phyloP scores from a whole-genome alignment of 1,140 invertebrate genomes.

The Augochlora pura region DNA sequence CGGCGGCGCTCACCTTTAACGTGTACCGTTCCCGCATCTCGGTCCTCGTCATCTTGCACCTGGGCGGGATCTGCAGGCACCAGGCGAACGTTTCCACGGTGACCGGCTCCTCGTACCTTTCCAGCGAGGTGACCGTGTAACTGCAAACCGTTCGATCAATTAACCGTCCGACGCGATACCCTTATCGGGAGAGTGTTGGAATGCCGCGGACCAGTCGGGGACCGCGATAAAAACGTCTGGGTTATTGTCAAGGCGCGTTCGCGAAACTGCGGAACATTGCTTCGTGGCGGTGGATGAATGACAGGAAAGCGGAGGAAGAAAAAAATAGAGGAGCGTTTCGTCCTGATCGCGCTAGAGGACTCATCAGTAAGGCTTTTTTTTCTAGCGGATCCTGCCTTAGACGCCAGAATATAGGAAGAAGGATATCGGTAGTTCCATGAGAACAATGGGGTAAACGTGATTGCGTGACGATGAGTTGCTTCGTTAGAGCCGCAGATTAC shows the following conservation, averaged over 20 bases:
- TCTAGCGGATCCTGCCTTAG: no score
- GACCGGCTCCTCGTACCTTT: conserved; percentile 83
- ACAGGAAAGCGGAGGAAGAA: no score
- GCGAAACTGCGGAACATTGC: not conserved
- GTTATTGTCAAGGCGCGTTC: conserved; percentile 48
- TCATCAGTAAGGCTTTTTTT: no score
- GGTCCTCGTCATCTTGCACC: conserved; percentile 83
- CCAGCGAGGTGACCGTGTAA: conserved; percentile 82
- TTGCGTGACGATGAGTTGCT: no score
- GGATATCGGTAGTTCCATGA: no score
- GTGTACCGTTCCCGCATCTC: conserved; percentile 81
- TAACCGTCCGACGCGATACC: conserved; percentile 34
- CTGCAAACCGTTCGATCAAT: conserved; percentile 74
- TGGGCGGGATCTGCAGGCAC: conserved; percentile 86
- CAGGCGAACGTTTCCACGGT: conserved; percentile 84
- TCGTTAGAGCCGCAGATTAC: no score
- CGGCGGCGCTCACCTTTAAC: conserved; percentile 65
- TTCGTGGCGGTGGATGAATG: no score
- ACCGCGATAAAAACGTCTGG: conserved; percentile 34
- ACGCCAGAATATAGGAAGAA: no score
- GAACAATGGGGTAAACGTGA: no score
- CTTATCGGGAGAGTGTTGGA: conserved; percentile 39
- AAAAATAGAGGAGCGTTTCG: no score
- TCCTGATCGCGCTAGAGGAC: no score
- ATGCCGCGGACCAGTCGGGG: conserved; percentile 14